Evolutionary conservation across 2,797 vertebrate genomes (phyloP), one percentile per base, ranked within the genome.

Genomic region (Phoeniculus purpureus): DNA sequence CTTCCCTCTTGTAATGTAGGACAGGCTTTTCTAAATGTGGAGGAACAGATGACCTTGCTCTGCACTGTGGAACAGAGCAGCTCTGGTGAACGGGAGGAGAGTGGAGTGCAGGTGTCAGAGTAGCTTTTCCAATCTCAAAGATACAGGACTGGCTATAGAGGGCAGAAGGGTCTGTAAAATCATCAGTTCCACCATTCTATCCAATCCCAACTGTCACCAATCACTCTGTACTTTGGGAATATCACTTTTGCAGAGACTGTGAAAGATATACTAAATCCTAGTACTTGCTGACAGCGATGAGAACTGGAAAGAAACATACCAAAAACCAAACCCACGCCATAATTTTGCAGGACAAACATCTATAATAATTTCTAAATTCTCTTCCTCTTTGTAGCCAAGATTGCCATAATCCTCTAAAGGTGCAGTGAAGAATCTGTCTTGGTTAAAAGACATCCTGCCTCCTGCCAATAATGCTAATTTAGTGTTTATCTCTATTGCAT

Each of bases 401-500:
- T 77, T 70, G 32, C 32, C 27, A 6, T 37, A 8, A 9, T 54
- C 20, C 23, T 79, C 47, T 65, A 64, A 79, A 91, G 59, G 59
- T 67, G 54, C 32, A 60, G 52, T 76, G 58, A 66, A 66, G 48
- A 76, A 94, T 48, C 52, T 52, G 43, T 86, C 82, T 85, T 8
- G 14, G 52, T 82, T 95, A 91, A 87, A 87, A 94, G 75, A 72
- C 27, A 29, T 47, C 64, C 56, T 80, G 79, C 81, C 37, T 93
- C 56, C 89, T 94, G 92, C 91, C 93, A 94, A 34, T 34, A n/a
- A 66, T 52, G 27, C 55, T 85, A 43, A 18, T 89, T 94, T 81
- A 77, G 34, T 32, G 68, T 82, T 87, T 92, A 81, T 77, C 87
- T 90, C 23, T 37, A 43, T 55, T 64, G 65, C 27, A 82, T 5